phyloP scores from a whole-genome alignment of 2,797 vertebrate species.

The Anas flavirostris region DNA sequence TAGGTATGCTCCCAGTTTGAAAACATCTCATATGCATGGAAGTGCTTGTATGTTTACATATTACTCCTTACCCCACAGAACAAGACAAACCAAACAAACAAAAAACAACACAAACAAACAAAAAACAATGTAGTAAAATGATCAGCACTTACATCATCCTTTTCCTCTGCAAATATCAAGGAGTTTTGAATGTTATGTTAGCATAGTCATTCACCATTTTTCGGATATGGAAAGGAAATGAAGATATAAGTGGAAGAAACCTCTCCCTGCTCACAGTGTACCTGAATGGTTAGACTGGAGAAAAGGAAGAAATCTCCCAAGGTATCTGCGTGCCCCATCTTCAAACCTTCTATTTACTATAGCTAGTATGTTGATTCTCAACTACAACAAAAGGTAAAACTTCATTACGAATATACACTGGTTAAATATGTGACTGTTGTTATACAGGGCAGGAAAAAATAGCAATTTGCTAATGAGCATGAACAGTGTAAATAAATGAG shows the following conservation, averaged over 20 bases:
- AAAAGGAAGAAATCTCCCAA: not conserved
- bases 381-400: not conserved
- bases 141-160: not conserved
- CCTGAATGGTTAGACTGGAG: not conserved
- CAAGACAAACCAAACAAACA: not conserved
- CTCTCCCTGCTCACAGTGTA: not conserved
- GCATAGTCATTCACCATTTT: not conserved
- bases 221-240: not conserved
- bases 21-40: not conserved
- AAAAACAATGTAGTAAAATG: not conserved
- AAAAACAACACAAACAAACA: not conserved
- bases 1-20: not conserved
- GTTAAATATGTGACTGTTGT: not conserved
- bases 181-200: not conserved
- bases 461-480: not conserved
- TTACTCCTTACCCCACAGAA: not conserved
- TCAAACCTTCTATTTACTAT: not conserved
- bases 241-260: not conserved
- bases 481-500: not conserved
- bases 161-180: not conserved
- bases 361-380: not conserved
- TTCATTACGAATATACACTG: accelerated
- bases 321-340: not conserved
- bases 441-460: not conserved
- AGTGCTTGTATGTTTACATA: not conserved